Evolutionary conservation across 2,797 vertebrate species (phyloP).

Genomic region (Enteromius paludinosus): DNA sequence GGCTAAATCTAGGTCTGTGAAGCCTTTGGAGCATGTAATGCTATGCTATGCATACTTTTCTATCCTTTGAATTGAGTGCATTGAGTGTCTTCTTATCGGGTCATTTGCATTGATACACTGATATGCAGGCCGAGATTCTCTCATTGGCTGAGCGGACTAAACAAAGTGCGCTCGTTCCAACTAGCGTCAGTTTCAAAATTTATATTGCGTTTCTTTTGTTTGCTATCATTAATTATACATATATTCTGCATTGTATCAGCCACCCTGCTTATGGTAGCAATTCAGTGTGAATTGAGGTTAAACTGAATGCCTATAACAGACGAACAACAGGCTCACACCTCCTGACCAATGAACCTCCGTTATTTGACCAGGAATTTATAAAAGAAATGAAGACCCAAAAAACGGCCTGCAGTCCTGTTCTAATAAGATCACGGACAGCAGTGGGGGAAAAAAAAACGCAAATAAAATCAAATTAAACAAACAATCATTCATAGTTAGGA

Average conservation of each 20-base stretch:
- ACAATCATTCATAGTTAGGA: not conserved
- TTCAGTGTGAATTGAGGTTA: not conserved
- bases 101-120: not conserved
- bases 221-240: slow-evolving; percentile 11
- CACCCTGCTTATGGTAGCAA: not conserved
- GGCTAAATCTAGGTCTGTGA: slow-evolving; percentile 14
- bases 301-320: not conserved
- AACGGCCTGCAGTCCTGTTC: not conserved
- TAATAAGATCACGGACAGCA: not conserved
- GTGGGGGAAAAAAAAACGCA: not conserved
- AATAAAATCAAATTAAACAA: not conserved
- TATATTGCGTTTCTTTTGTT: not conserved
- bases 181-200: not conserved
- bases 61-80: not conserved
- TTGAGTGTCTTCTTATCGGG: not conserved
- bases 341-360: not conserved
- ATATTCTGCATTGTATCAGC: not conserved
- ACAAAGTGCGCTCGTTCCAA: not conserved
- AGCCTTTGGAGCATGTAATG: not conserved
- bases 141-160: not conserved
- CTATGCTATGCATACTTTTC: slow-evolving; percentile 7
- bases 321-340: not conserved
- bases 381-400: not conserved
- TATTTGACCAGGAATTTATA: not conserved
- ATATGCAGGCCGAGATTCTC: not conserved